Percentiles rank a stretch among this genome's conserved stretches.
Evolutionary conservation across 2,797 vertebrate genomes (phyloP).

Genomic region (Cirrhinus mrigala): DNA sequence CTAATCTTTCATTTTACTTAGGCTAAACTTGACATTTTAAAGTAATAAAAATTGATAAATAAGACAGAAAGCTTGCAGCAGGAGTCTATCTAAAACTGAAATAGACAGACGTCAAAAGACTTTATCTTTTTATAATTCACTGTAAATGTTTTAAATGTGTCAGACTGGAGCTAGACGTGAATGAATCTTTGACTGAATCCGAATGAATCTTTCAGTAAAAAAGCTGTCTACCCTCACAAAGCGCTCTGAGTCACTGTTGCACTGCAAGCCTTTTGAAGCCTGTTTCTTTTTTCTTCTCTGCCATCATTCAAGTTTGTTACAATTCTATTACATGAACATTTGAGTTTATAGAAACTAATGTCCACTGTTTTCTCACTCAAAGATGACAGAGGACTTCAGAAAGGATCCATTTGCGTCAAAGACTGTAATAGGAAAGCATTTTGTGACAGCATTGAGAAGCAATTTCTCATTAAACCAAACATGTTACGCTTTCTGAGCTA

Average conservation of each 20-base stretch:
- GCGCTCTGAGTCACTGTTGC: neutral
- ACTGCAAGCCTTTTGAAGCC: conserved; percentile 2
- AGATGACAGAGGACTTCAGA: conserved; percentile 8
- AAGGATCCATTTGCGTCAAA: conserved; percentile 21
- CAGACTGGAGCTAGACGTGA: neutral
- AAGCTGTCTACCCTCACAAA: conserved; percentile 10
- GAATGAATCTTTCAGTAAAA: neutral
- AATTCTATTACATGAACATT: conserved; percentile 28
- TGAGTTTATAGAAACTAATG: conserved; percentile 36
- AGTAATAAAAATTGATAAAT: neutral
- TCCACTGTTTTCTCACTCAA: neutral
- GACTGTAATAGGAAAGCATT: conserved; percentile 41
- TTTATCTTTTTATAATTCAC: conserved; percentile 21
- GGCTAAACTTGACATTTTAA: conserved; percentile 7
- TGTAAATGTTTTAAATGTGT: conserved; percentile 9
- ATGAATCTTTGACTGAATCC: conserved; percentile 17
- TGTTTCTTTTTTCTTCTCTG: conserved; percentile 2
- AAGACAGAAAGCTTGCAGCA: neutral
- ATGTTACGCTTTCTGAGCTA: conserved; percentile 42
- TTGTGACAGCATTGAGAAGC: conserved; percentile 37
- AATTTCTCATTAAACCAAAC: conserved; percentile 53
- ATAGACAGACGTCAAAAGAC: neutral
- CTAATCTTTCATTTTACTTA: neutral
- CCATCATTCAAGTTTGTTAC: neutral
- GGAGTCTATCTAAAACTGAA: conserved; percentile 19